phyloP scores from a whole-genome alignment of 2,797 vertebrate genomes.

The Rhincodon typus region DNA sequence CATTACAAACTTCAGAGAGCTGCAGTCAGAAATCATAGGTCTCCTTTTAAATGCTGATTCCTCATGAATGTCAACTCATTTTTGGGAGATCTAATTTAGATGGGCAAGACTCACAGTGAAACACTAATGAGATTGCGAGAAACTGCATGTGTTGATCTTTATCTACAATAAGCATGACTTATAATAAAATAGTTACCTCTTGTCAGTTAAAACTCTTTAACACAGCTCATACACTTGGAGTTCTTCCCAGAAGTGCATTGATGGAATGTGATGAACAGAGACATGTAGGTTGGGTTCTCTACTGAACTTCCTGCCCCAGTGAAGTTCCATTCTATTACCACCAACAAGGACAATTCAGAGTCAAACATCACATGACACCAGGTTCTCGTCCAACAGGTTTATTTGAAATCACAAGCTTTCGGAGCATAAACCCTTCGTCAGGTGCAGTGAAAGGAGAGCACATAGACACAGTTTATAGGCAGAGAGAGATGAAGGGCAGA shows the following conservation, averaged over 20 bases:
- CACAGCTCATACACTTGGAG: too few species aligned
- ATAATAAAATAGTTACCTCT: too few species aligned
- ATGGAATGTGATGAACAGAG: not conserved
- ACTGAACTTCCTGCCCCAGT: not conserved
- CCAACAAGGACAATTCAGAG: not conserved
- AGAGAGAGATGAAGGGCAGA: too few species aligned
- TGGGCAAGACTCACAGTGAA: not conserved
- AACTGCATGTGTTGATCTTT: not conserved
- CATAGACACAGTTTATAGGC: too few species aligned
- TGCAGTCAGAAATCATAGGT: not conserved
- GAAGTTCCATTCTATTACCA: not conserved
- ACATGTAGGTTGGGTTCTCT: not conserved
- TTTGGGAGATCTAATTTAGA: not conserved
- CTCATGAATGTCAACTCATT: not conserved
- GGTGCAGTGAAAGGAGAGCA: too few species aligned
- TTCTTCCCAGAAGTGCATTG: not conserved
- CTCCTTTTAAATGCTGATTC: not conserved
- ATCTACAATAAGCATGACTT: too few species aligned
- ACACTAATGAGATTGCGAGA: not conserved
- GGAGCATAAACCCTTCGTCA: too few species aligned
- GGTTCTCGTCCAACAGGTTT: too few species aligned
- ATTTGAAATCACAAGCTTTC: too few species aligned
- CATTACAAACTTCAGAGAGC: not conserved
- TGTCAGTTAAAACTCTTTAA: not conserved
- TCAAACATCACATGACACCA: not conserved